phyloP scores from a whole-genome alignment of 2,797 vertebrate species.

The Champsocephalus esox region DNA sequence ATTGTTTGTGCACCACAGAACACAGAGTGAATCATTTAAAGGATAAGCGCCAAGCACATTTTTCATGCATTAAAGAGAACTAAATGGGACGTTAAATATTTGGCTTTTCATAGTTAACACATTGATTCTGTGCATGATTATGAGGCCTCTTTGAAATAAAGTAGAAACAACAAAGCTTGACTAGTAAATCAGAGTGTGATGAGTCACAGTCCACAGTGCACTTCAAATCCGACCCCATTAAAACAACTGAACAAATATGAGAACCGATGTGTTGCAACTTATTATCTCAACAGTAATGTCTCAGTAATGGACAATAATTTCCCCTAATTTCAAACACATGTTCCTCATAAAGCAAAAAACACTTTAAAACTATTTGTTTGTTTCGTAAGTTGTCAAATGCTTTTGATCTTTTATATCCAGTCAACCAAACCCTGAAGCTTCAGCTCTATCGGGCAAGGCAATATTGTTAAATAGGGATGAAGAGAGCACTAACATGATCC shows the following conservation, averaged over 20 bases:
- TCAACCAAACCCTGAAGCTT: slow-evolving; percentile 1
- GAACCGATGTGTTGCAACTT: slow-evolving; percentile 20
- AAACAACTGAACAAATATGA: slow-evolving; percentile 16
- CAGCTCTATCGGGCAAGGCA: not conserved
- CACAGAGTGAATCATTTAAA: not conserved
- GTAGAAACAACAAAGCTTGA: slow-evolving; percentile 37
- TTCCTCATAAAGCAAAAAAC: slow-evolving; percentile 14
- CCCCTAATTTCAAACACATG: slow-evolving; percentile 9
- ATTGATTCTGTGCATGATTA: slow-evolving; percentile 4
- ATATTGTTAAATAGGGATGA: slow-evolving; percentile 13
- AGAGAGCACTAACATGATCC: slow-evolving; percentile 6
- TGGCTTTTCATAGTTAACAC: slow-evolving; percentile 2
- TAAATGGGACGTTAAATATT: slow-evolving; percentile 17
- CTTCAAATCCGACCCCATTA: slow-evolving; percentile 47
- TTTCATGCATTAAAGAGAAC: slow-evolving; percentile 15
- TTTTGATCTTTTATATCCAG: slow-evolving; percentile 24
- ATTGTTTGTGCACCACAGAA: slow-evolving; percentile 22
- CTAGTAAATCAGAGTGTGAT: slow-evolving; percentile 32
- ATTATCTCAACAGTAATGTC: slow-evolving; percentile 25
- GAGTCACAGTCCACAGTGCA: slow-evolving; percentile 50
- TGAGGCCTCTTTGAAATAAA: slow-evolving; percentile 23
- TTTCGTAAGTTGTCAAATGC: not conserved
- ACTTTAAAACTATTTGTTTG: not conserved
- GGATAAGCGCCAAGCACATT: not conserved
- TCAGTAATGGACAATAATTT: slow-evolving; percentile 16